A percentile compares a stretch with the other conserved stretches of the same genome.
Conservation (phyloP, 2,113 vertebrate genomes). For the Bufo bufo region DNA sequence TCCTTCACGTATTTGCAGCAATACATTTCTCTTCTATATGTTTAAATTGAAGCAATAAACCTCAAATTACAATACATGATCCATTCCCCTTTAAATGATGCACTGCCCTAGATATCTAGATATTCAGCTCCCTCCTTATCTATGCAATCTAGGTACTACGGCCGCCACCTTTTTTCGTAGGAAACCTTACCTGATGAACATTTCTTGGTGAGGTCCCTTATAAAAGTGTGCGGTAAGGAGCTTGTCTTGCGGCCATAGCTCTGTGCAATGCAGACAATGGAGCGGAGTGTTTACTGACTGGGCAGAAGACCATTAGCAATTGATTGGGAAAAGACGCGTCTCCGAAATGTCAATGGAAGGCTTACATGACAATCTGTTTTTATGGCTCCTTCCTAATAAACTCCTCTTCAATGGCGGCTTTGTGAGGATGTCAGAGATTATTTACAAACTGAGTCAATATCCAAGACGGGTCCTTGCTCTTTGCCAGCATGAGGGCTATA, state of each 20-base stretch:
- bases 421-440: slow-evolving; percentile 75
- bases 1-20: too few species aligned
- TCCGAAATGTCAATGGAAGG: slow-evolving; percentile 69
- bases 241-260: slow-evolving; percentile 63
- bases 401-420: slow-evolving; percentile 72
- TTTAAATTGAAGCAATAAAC: too few species aligned
- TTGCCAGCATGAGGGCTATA: slow-evolving; percentile 68
- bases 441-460: slow-evolving; percentile 73
- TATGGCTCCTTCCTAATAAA: slow-evolving; percentile 75
- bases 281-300: slow-evolving; percentile 68
- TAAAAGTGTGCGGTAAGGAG: slow-evolving; percentile 49
- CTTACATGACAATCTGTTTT: slow-evolving; percentile 75
- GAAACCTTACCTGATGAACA: too few species aligned
- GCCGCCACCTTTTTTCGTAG: not conserved
- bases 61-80: too few species aligned
- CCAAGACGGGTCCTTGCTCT: slow-evolving; percentile 62
- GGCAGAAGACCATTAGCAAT: slow-evolving; percentile 76
- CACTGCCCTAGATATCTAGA: too few species aligned
- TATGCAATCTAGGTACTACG: not conserved
- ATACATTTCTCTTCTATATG: too few species aligned
- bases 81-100: too few species aligned
- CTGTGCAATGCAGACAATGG: slow-evolving; percentile 71
- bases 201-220: slow-evolving; percentile 61
- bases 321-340: slow-evolving; percentile 72
- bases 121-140: too few species aligned